A percentile compares a stretch with the other conserved stretches of the same genome.
phyloP scores from a whole-genome alignment of 2,113 vertebrate genomes.

The Pedetes capensis region DNA sequence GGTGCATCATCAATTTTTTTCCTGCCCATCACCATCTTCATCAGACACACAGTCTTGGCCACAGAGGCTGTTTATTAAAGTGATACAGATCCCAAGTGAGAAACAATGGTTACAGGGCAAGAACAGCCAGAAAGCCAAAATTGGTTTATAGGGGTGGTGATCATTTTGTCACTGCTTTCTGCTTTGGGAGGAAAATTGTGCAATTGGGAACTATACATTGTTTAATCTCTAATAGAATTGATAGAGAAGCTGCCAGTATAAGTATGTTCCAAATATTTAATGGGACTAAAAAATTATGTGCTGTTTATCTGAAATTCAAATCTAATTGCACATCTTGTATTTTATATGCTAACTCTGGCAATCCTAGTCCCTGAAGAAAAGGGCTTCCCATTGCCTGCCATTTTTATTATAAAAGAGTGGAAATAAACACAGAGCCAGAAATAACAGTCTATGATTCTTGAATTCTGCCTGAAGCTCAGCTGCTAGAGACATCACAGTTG shows the following conservation, averaged over 20 bases:
- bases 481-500: not conserved
- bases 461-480: not conserved
- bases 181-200: not conserved
- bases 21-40: not conserved
- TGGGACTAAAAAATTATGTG: not conserved
- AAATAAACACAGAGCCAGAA: not conserved
- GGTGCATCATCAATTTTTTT: not conserved
- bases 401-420: slow-evolving; percentile 15
- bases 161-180: not conserved
- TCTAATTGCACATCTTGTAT: not conserved
- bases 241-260: not conserved
- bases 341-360: slow-evolving; percentile 10
- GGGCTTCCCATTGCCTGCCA: not conserved
- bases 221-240: not conserved
- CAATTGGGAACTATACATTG: not conserved
- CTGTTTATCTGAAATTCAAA: slow-evolving; percentile 10
- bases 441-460: not conserved
- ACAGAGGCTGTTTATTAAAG: not conserved
- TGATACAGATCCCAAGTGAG: not conserved
- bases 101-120: not conserved
- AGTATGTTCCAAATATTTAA: not conserved
- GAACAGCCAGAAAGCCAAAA: not conserved
- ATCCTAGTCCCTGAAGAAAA: not conserved
- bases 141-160: not conserved
- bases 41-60: not conserved